A percentile compares a stretch with the other conserved stretches of the same genome.
These are phyloP conservation scores for Eugnorisma glareosa DNA, from an alignment of 2,888 invertebrate genomes.

Conservation along the genomic window DNA sequence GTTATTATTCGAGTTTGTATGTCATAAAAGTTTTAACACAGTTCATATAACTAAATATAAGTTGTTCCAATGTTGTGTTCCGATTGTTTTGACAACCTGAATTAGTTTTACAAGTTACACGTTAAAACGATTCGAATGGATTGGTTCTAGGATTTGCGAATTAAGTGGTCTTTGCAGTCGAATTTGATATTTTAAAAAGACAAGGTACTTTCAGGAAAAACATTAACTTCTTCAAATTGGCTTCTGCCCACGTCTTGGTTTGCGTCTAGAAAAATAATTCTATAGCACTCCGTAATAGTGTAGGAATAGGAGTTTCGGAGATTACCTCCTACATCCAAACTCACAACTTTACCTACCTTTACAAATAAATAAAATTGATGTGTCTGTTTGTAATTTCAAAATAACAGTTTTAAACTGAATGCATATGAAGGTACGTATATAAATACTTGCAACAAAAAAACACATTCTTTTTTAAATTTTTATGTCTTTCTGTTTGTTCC, in stretches of 20 bases:
- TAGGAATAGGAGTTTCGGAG: no score
- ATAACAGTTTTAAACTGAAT: no score
- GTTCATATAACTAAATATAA: slow-evolving; percentile 49
- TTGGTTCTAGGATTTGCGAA: neutral
- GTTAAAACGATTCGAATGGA: slow-evolving; percentile 1
- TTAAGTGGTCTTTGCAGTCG: neutral
- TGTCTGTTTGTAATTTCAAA: no score
- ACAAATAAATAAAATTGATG: no score
- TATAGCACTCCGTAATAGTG: no score
- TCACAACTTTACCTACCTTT: neutral
- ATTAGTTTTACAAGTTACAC: slow-evolving; percentile 27
- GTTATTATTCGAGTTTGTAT: slow-evolving; percentile 60
- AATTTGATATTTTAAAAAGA: neutral
- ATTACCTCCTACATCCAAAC: no score
- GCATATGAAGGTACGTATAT: no score
- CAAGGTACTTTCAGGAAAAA: neutral
- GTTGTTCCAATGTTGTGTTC: slow-evolving; percentile 33
- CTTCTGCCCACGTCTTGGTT: neutral
- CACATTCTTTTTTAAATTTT: no score
- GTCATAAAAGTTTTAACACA: slow-evolving; percentile 66
- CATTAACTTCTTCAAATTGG: neutral
- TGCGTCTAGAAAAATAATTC: neutral
- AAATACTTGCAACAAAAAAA: no score
- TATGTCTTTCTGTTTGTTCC: no score
- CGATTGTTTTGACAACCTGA: slow-evolving; percentile 50